Conservation (phyloP, 2,888 invertebrate genomes). For the Meiosimyza decipiens region DNA sequence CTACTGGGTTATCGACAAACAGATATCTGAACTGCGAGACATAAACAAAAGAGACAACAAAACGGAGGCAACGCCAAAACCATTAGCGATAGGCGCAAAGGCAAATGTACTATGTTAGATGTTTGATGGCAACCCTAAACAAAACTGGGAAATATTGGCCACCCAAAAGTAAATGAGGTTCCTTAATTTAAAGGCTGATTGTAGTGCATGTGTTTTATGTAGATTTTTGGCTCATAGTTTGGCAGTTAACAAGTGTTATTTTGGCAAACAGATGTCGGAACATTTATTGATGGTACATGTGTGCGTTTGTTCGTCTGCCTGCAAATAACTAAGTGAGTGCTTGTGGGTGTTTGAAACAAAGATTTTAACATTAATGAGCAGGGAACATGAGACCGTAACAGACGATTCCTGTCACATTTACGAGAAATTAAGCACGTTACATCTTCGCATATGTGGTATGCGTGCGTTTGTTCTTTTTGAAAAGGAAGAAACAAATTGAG, state of each 20-base stretch:
- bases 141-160: neutral
- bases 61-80: no score
- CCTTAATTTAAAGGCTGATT: conserved; percentile 22
- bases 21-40: neutral
- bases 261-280: conserved; percentile 33
- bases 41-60: neutral
- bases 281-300: conserved; percentile 26
- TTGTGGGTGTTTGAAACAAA: conserved; percentile 11
- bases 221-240: neutral
- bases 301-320: neutral
- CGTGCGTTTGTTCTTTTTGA: neutral
- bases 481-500: no score
- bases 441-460: neutral
- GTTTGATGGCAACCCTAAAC: neutral
- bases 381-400: conserved; percentile 29
- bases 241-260: conserved; percentile 37
- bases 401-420: conserved; percentile 22
- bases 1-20: neutral
- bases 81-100: no score
- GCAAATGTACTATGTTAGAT: neutral
- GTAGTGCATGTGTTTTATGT: neutral
- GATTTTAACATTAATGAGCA: conserved; percentile 33
- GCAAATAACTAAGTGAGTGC: neutral
- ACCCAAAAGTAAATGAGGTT: conserved; percentile 2
- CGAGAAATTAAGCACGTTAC: conserved; percentile 5